Evolutionary conservation across 2,113 vertebrate genomes (phyloP), one percentile per base, ranked within the genome.

Genomic region (Campylomormyrus tamandua): DNA sequence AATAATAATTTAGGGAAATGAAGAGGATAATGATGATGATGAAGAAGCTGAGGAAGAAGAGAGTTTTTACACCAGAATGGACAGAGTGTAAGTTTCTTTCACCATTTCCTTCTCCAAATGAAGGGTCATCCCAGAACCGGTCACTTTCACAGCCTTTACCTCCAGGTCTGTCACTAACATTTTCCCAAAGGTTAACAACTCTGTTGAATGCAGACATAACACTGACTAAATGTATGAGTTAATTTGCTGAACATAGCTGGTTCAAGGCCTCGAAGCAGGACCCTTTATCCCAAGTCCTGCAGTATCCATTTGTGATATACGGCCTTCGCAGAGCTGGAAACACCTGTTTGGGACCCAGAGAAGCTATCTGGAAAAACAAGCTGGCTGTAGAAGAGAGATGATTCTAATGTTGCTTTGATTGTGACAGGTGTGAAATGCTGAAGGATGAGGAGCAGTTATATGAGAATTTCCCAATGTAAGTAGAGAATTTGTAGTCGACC

Each of bases 61-160:
- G 1, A 35, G 0, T 31, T 11, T 1, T 21, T 93, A 93, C 91
- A 92, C 91, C 91, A 17, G 2, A 13, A 93, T 93, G 93, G 9
- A 49, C 31, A 62, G 7, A 70, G 39, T 94, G 95, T 95, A 91
- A 94, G 95, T 94, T 53, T 56, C 27, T 19, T 52, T 15, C 5
- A 31, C 84, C 5, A 0, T 56, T 87, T 87, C 48, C 10, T 53
- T 87, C 39, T 42, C 39, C 39, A 42, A 42, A 42, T 42, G 39
- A 42, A 42, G 39, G 3, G 39, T 42, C 27, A 39, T 19, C 49
- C n/a, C n/a, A 53, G 4, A 53, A 35, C 85, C 31, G 8, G 24
- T 11, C 58, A 2, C 9, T 3, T 17, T 35, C 70, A 8, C 31
- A 13, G 10, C 1, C 70, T 10, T 70, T 35, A 11, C 11, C n/a